phyloP scores from a whole-genome alignment of 1,140 invertebrate species.

The Aphelinus certus region DNA sequence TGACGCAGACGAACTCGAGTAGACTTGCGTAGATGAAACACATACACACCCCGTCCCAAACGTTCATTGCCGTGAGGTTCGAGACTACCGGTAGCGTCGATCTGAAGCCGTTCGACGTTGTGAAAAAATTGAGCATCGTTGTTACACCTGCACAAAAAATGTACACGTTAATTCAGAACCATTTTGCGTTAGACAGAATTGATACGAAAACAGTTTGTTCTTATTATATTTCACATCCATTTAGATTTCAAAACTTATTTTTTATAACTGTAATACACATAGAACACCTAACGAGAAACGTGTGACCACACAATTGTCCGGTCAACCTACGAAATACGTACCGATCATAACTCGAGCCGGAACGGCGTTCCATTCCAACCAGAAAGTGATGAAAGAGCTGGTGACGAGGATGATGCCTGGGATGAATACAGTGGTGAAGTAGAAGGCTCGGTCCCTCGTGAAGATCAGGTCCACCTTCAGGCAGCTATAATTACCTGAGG shows the following conservation, averaged over 20 bases:
- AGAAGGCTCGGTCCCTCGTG: constrained; percentile 92
- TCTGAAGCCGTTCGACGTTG: constrained; percentile 89
- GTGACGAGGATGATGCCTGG: constrained; percentile 95
- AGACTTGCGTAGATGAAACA: constrained; percentile 95
- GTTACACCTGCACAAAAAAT: constrained; percentile 77
- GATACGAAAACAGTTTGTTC: too few relatives aligned
- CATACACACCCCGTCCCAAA: constrained; percentile 96
- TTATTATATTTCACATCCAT: too few relatives aligned
- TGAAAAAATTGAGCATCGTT: constrained; percentile 98
- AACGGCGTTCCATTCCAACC: constrained; percentile 96
- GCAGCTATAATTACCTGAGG: constrained; percentile 92
- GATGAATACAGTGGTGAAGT: constrained; percentile 96
- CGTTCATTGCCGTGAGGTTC: constrained; percentile 94
- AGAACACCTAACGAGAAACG: too few relatives aligned
- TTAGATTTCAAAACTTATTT: too few relatives aligned
- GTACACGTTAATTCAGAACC: too few relatives aligned
- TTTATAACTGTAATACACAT: too few relatives aligned
- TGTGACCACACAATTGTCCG: too few relatives aligned
- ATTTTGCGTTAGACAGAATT: too few relatives aligned
- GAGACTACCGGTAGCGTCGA: constrained; percentile 91
- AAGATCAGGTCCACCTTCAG: constrained; percentile 90
- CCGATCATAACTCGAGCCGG: constrained; percentile 93
- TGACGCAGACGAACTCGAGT: constrained; percentile 93
- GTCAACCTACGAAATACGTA: constrained; percentile 49
- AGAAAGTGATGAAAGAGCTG: constrained; percentile 94